Evolutionary conservation across 2,797 vertebrate genomes (phyloP).

Genomic region (Onychomys leucogaster): DNA sequence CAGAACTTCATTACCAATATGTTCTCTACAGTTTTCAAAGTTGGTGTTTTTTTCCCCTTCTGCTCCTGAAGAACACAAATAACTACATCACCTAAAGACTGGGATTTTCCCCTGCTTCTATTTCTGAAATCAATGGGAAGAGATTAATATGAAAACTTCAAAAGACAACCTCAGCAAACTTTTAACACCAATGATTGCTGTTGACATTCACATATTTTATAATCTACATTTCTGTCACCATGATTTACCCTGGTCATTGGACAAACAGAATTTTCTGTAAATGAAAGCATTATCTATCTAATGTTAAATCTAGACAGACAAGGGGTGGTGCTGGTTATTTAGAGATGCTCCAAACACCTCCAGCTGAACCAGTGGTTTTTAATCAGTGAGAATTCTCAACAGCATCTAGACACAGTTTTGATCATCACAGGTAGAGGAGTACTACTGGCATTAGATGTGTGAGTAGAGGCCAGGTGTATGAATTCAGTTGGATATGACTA

Average conservation of each 20-base stretch:
- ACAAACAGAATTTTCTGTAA: conserved; percentile 59
- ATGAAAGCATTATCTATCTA: neutral
- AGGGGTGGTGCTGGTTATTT: neutral
- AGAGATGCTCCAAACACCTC: neutral
- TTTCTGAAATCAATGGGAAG: conserved; percentile 70
- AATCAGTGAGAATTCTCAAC: neutral
- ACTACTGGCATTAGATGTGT: neutral
- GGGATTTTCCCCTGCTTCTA: conserved; percentile 65
- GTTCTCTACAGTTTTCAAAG: conserved; percentile 55
- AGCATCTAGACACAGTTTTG: conserved; percentile 37
- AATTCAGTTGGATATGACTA: neutral
- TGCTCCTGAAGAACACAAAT: conserved; percentile 65
- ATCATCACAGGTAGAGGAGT: neutral
- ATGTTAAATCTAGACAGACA: neutral
- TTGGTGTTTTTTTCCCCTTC: neutral
- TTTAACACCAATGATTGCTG: conserved; percentile 52
- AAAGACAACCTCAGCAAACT: conserved; percentile 38
- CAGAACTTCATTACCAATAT: conserved; percentile 74
- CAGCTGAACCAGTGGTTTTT: conserved; percentile 24
- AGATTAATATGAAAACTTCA: conserved; percentile 57
- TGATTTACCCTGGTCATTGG: neutral
- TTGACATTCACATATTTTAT: conserved; percentile 46
- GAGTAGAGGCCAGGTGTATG: neutral
- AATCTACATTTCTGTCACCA: conserved; percentile 58
- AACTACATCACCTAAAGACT: conserved; percentile 59